Conservation (phyloP, 2,113 vertebrate species). For the Dromas ardeola region DNA sequence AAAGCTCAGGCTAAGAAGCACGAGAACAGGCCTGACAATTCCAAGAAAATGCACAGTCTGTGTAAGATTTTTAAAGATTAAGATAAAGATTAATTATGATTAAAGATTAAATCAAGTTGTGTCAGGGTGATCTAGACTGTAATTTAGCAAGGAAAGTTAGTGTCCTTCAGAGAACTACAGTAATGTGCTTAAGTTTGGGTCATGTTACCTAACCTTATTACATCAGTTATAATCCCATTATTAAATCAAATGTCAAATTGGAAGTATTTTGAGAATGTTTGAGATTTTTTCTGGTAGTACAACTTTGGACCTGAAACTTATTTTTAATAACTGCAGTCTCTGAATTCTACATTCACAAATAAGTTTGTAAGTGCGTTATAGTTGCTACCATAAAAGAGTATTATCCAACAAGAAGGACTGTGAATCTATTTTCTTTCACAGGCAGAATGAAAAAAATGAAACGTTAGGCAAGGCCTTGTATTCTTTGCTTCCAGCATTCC, state of each 20-base stretch:
- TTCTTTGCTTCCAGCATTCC: background rate
- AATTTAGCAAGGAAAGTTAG: background rate
- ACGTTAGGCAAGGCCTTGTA: background rate
- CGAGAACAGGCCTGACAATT: background rate
- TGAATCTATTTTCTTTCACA: background rate
- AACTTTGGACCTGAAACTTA: background rate
- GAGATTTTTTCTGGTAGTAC: background rate
- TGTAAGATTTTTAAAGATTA: background rate
- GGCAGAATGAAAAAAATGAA: background rate
- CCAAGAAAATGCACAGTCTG: background rate
- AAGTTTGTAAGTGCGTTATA: background rate
- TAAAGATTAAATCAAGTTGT: background rate
- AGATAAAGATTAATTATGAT: background rate
- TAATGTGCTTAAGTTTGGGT: background rate
- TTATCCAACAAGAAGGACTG: background rate
- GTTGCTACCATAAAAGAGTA: background rate
- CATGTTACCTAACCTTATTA: background rate
- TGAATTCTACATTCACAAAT: background rate
- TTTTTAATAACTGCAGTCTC: background rate
- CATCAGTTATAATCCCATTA: background rate
- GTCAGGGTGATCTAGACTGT: background rate
- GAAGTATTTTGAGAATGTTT: background rate
- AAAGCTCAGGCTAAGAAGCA: background rate
- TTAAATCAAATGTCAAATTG: background rate
- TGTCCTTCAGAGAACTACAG: background rate